A percentile compares a stretch with the other conserved stretches of the same genome.
These are phyloP conservation scores for Myiothlypis chrysogaster DNA, from an alignment of 2,797 vertebrate genomes.

Conservation along the genomic window DNA sequence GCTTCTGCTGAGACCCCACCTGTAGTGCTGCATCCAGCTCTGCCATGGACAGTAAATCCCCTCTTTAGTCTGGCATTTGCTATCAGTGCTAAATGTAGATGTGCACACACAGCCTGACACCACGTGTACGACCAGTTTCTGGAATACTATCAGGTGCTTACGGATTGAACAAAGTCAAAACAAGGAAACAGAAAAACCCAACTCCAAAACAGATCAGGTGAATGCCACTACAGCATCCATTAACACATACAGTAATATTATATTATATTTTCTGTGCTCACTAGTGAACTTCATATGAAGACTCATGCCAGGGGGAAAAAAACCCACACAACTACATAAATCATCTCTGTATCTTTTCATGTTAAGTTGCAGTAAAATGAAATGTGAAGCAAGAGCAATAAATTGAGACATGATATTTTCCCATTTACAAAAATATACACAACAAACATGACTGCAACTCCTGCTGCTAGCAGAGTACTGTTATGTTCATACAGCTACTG, in stretches of 20 bases:
- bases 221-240: background rate
- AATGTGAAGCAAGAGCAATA: background rate
- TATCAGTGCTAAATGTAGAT: background rate
- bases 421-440: background rate
- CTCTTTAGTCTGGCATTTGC: background rate
- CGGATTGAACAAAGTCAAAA: background rate
- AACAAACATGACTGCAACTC: background rate
- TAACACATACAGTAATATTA: background rate
- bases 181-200: background rate
- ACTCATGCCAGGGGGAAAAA: background rate
- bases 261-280: constrained; percentile 28
- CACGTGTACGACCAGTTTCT: background rate
- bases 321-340: background rate
- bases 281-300: constrained; percentile 30
- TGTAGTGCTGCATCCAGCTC: background rate
- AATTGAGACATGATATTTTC: background rate
- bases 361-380: constrained; percentile 12
- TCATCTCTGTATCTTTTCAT: background rate
- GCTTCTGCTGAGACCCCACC: background rate
- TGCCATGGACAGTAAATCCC: background rate
- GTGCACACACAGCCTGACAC: background rate
- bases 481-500: background rate
- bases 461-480: background rate
- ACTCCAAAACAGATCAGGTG: background rate
- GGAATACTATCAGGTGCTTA: background rate